phyloP scores from a whole-genome alignment of 1,140 invertebrate genomes.

The Ips typographus region DNA sequence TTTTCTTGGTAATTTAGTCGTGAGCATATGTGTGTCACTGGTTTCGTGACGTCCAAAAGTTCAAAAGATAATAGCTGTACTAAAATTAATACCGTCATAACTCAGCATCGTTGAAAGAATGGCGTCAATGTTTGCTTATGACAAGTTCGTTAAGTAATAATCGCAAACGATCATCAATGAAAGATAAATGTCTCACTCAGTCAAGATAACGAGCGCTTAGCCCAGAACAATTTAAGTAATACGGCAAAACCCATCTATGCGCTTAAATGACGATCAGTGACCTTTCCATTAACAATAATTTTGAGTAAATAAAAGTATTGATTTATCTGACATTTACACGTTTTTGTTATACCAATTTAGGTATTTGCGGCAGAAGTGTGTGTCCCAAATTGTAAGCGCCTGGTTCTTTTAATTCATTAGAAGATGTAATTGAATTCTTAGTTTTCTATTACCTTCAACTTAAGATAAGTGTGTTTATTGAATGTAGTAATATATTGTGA shows the following conservation, averaged over 20 bases:
- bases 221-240: slow-evolving; percentile 19
- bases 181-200: slow-evolving; percentile 18
- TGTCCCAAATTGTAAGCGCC: not conserved
- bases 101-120: no score
- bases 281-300: slow-evolving; percentile 28
- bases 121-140: slow-evolving; percentile 1
- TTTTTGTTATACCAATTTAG: slow-evolving; percentile 3
- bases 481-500: no score
- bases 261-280: slow-evolving; percentile 23
- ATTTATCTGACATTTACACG: slow-evolving; percentile 26
- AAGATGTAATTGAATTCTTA: no score
- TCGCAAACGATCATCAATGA: slow-evolving; percentile 3
- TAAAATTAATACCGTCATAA: no score
- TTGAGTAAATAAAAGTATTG: slow-evolving; percentile 18
- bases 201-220: slow-evolving; percentile 21
- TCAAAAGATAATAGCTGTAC: no score
- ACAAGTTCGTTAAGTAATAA: slow-evolving; percentile 1
- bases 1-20: no score
- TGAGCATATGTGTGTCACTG: no score
- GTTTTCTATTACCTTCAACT: no score
- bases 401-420: no score
- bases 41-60: no score
- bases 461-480: no score
- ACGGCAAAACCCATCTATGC: not conserved
- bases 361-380: slow-evolving; percentile 1